A percentile compares a stretch with the other conserved stretches of the same genome.
These are phyloP conservation scores for Microctenopoma lineatum DNA, from an alignment of 2,797 vertebrate genomes.

Conservation along the genomic window DNA sequence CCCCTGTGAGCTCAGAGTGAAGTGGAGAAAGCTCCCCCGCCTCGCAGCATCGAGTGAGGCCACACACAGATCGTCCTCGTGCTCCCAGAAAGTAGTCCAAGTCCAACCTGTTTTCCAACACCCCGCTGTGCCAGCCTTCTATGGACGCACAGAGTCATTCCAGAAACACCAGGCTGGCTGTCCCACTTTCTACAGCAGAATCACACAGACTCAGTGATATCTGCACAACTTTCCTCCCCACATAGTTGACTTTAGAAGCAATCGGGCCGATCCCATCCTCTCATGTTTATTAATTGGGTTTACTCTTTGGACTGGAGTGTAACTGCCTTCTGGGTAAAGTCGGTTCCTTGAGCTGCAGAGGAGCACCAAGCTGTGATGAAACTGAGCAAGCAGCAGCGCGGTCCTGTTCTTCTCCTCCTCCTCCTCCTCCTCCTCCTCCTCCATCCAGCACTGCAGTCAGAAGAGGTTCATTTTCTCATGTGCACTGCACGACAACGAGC, in stretches of 20 bases:
- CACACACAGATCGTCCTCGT: conserved; percentile 55
- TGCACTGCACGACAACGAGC: conserved; percentile 25
- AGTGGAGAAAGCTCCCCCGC: conserved; percentile 55
- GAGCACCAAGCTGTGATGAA: conserved; percentile 62
- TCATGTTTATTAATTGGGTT: conserved; percentile 78
- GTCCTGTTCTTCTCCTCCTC: conserved; percentile 29
- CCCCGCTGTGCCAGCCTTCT: conserved; percentile 67
- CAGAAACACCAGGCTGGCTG: conserved; percentile 66
- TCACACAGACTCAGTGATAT: conserved; percentile 73
- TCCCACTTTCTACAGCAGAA: conserved; percentile 71
- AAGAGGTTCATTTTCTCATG: conserved; percentile 48
- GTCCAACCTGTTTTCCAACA: conserved; percentile 71
- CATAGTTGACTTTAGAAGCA: conserved; percentile 61
- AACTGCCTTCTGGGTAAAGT: conserved; percentile 58
- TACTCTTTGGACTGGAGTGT: conserved; percentile 63
- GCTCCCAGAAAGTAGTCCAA: conserved; percentile 68
- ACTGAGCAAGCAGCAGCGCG: conserved; percentile 45
- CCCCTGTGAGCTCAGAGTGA: conserved; percentile 50
- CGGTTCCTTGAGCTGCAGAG: conserved; percentile 46
- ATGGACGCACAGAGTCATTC: conserved; percentile 70
- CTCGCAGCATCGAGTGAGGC: conserved; percentile 46
- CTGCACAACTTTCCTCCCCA: conserved; percentile 45
- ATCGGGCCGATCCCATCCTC: conserved; percentile 58
- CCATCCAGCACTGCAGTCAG: conserved; percentile 33
- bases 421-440: background rate